A percentile compares a stretch with the other conserved stretches of the same genome.
Conservation (phyloP, 2,888 invertebrate genomes). For the Lasioglossum pauxillum region DNA sequence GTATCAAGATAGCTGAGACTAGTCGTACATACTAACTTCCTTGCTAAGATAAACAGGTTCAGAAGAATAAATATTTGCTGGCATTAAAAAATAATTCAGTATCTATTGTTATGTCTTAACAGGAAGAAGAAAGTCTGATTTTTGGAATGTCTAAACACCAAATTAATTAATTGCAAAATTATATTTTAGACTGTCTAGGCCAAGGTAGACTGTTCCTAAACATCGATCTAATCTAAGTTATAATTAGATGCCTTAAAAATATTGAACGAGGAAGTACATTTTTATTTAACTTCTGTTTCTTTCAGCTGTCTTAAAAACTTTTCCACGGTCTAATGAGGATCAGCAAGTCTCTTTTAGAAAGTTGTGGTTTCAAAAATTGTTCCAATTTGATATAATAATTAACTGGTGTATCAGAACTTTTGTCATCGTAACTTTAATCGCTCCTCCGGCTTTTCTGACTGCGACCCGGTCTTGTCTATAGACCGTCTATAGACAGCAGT, state of each 20-base stretch:
- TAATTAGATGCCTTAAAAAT: not conserved
- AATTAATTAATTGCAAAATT: not conserved
- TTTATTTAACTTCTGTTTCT: not conserved
- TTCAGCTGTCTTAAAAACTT: not conserved
- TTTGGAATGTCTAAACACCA: not conserved
- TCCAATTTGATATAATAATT: not conserved
- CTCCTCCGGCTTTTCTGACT: slow-evolving; percentile 31
- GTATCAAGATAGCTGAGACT: not conserved
- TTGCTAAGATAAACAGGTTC: not conserved
- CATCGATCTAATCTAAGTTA: not conserved
- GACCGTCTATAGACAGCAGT: slow-evolving; percentile 58
- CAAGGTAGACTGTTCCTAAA: not conserved
- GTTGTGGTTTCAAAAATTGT: not conserved
- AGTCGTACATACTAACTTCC: not conserved
- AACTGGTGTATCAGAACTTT: not conserved
- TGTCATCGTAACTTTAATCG: not conserved
- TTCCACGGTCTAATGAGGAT: not conserved
- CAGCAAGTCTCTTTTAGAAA: not conserved
- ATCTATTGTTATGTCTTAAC: not conserved
- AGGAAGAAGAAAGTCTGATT: not conserved
- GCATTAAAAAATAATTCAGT: not conserved
- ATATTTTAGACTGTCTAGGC: no score
- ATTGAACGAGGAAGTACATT: not conserved
- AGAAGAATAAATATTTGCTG: not conserved
- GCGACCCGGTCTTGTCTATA: slow-evolving; percentile 21